Evolutionary conservation across 1,140 invertebrate genomes (phyloP).

Genomic region (Bombus turneri): DNA sequence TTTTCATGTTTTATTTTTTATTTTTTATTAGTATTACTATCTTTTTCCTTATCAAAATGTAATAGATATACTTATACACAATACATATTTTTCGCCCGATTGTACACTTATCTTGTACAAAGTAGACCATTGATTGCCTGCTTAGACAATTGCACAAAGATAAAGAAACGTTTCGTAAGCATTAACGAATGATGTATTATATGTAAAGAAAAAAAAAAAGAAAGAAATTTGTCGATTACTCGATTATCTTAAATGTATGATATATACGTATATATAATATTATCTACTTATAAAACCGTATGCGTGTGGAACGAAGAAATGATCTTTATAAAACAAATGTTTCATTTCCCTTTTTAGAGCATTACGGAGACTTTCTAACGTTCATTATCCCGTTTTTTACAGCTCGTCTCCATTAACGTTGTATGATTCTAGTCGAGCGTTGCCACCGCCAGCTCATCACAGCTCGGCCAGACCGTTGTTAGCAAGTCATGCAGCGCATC

Average conservation of each 20-base stretch:
- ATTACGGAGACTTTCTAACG: conserved; percentile 71
- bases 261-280: conserved; percentile 14
- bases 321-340: conserved; percentile 54
- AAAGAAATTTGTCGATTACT: conserved; percentile 3
- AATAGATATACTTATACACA: neutral
- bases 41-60: neutral
- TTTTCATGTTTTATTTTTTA: neutral
- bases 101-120: conserved; percentile 1
- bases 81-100: neutral
- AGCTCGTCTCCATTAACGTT: conserved; percentile 82
- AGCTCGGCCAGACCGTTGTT: conserved; percentile 90
- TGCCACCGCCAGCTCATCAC: conserved; percentile 93
- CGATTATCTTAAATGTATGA: neutral
- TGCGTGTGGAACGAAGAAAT: conserved; percentile 26
- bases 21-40: neutral
- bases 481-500: conserved; percentile 88
- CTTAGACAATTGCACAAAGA: conserved; percentile 4
- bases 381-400: conserved; percentile 77
- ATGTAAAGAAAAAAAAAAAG: neutral
- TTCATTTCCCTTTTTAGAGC: conserved; percentile 58
- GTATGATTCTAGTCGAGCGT: conserved; percentile 86
- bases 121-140: neutral
- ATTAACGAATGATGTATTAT: neutral
- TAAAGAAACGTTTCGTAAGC: neutral
- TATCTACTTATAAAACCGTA: conserved; percentile 15